A percentile compares a stretch with the other conserved stretches of the same genome.
Conservation (phyloP, 23 tunicate genomes). For the Trididemnum clinides region DNA sequence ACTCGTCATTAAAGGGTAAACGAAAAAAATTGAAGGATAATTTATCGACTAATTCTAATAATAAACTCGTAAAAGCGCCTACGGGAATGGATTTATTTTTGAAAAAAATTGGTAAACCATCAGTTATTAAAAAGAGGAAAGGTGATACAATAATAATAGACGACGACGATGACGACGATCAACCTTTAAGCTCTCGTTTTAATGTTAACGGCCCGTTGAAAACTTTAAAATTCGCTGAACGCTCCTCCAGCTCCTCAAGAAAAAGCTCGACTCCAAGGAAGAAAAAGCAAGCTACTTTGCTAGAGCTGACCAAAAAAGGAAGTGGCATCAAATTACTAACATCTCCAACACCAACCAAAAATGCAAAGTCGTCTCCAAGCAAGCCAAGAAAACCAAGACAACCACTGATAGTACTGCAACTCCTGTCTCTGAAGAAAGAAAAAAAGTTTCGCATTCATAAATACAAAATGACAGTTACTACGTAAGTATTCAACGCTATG, state of each 20-base stretch:
- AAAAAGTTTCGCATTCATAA: slow-evolving; percentile 59
- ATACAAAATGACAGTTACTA: slow-evolving; percentile 45
- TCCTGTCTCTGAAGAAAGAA: slow-evolving; percentile 58
- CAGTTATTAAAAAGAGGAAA: background rate
- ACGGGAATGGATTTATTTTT: slow-evolving; percentile 27
- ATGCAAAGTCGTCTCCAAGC: background rate
- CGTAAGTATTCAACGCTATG: slow-evolving; percentile 59
- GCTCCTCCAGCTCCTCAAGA: slow-evolving; percentile 23
- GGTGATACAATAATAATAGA: background rate
- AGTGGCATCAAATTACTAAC: slow-evolving; percentile 43
- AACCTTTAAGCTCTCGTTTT: background rate
- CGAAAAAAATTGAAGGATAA: too few species aligned
- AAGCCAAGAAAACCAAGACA: slow-evolving; percentile 67
- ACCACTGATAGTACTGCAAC: slow-evolving; percentile 51
- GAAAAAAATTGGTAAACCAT: slow-evolving; percentile 26
- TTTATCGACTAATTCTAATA: background rate
- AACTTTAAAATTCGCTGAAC: background rate
- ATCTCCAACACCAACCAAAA: slow-evolving; percentile 44
- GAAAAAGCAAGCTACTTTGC: slow-evolving; percentile 71
- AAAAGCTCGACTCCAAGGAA: slow-evolving; percentile 60
- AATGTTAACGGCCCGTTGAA: background rate
- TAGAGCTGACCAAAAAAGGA: slow-evolving; percentile 77
- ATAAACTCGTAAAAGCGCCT: background rate
- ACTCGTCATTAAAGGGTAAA: too few species aligned
- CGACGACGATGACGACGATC: background rate